phyloP scores from a whole-genome alignment of 2,113 vertebrate species.

The Notarius lentiginosus region DNA sequence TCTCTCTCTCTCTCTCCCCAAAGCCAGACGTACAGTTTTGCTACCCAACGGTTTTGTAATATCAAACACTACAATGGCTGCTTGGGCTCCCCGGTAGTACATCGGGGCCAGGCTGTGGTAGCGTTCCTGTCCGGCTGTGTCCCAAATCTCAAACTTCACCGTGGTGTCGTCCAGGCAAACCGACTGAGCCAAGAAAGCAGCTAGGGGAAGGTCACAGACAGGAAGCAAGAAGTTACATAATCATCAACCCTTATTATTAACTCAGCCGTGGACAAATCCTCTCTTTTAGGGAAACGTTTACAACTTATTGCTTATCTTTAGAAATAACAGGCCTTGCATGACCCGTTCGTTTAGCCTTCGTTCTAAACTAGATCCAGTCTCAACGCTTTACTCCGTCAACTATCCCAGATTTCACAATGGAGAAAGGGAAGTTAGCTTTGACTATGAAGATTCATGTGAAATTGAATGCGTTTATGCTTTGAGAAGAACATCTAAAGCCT shows the following conservation, averaged over 20 bases:
- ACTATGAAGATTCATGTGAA: background rate
- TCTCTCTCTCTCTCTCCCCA: background rate
- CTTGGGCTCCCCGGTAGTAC: conserved; percentile 84
- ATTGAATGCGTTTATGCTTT: background rate
- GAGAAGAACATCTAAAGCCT: background rate
- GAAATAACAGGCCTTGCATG: background rate
- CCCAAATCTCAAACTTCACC: conserved; percentile 86
- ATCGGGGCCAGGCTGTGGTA: conserved; percentile 84
- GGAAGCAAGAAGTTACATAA: background rate
- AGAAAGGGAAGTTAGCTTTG: background rate
- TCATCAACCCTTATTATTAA: background rate
- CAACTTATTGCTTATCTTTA: background rate
- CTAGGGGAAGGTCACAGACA: conserved; percentile 54
- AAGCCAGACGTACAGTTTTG: background rate
- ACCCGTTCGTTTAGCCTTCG: no score
- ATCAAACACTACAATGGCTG: conserved; percentile 82
- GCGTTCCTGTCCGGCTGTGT: conserved; percentile 81
- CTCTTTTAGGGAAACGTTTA: background rate
- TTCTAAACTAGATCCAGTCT: background rate
- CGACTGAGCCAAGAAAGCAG: conserved; percentile 82
- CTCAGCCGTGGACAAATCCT: background rate
- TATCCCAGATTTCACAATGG: background rate
- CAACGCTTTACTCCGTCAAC: background rate
- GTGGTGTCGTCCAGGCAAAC: conserved; percentile 83
- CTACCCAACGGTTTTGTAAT: conserved; percentile 79